Base-by-base conservation (phyloP, 2,888 invertebrate genomes). In the Cartodere bifasciata region DNA sequence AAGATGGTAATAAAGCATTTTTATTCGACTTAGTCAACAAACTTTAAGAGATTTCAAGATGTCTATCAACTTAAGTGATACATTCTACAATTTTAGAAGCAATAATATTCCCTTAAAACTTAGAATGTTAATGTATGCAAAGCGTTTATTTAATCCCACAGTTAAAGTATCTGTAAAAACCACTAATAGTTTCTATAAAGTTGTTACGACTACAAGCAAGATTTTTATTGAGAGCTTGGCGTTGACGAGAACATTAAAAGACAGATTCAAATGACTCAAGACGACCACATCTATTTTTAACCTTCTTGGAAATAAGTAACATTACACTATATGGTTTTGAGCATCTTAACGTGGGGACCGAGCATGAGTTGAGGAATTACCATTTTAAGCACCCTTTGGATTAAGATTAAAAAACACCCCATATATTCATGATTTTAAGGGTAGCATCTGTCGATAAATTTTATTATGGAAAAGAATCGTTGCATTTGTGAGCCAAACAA, bases 101-200 rank as follows among this genome's bases (percentile, higher is more conserved):
- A 20, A 20, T 20, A 20, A 34, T 34, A 37, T 35, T 34, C 31
- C 28, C 30, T 35, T 34, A 35, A 34, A 32, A 37, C 35, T 31
- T 31, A 25, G 23, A 36, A 36, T 29, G 36, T 34, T 34, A 36
- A 36, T 36, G 34, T 29, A 37, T 34, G 28, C 34, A 37, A 32
- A 28, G 31, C 34, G 34, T 34, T 37, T 32, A 35, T 36, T 30
- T 34, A 36, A 36, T 36, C 36, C 33, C 30, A 33, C 33, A 33
- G 33, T 30, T n/a, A 17, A 10, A 17, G 33, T 32, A 36, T 36
- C 31, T 27, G 33, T 36, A 38, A 38, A 20, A 36, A 38, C 35
- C 38, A 31, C 38, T 38, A 38, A 38, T 38, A 32, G 38, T 32
- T 36, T 33, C 36, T 33, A 38, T 36, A 38, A 38, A 36, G 31